These are phyloP conservation scores for Benitochromis conjunctus DNA, from an alignment of 2,113 vertebrate genomes.

Conservation along the genomic window DNA sequence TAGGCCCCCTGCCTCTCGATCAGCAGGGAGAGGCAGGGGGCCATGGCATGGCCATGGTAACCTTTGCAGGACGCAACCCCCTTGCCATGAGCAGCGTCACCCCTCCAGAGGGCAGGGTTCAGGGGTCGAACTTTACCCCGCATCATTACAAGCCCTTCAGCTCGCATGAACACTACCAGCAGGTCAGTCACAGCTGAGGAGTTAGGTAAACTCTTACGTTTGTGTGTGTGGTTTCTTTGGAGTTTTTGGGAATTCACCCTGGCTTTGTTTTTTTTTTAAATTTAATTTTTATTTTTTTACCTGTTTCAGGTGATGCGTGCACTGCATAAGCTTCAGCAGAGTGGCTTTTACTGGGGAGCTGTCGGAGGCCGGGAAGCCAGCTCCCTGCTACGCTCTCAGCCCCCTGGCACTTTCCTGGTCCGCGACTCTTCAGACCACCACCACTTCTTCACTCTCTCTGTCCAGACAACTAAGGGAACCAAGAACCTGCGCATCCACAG, in stretches of 20 bases:
- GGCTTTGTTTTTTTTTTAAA: background rate
- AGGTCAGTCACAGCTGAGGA: constrained; percentile 53
- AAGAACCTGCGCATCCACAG: constrained; percentile 98
- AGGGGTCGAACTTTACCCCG: constrained; percentile 60
- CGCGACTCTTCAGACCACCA: constrained; percentile 96
- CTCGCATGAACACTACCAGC: constrained; percentile 93
- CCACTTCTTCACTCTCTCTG: constrained; percentile 97
- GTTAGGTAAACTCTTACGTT: background rate
- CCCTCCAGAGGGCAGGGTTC: constrained; percentile 83
- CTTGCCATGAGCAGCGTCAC: constrained; percentile 82
- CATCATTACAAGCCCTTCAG: constrained; percentile 97
- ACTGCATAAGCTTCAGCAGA: constrained; percentile 91
- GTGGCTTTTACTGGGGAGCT: constrained; percentile 96
- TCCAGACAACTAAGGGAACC: constrained; percentile 90
- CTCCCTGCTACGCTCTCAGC: constrained; percentile 84
- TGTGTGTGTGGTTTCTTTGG: background rate
- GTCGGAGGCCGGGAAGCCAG: constrained; percentile 90
- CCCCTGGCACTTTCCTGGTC: constrained; percentile 92
- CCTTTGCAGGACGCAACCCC: constrained; percentile 81
- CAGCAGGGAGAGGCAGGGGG: constrained; percentile 76
- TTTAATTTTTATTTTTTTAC: too few relatives aligned
- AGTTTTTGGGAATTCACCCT: background rate
- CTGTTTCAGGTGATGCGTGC: constrained; percentile 81
- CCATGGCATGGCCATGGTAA: constrained; percentile 90
- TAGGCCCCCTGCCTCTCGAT: constrained; percentile 66